phyloP scores from a whole-genome alignment of 2,113 vertebrate genomes.

The Platysternon megacephalum region DNA sequence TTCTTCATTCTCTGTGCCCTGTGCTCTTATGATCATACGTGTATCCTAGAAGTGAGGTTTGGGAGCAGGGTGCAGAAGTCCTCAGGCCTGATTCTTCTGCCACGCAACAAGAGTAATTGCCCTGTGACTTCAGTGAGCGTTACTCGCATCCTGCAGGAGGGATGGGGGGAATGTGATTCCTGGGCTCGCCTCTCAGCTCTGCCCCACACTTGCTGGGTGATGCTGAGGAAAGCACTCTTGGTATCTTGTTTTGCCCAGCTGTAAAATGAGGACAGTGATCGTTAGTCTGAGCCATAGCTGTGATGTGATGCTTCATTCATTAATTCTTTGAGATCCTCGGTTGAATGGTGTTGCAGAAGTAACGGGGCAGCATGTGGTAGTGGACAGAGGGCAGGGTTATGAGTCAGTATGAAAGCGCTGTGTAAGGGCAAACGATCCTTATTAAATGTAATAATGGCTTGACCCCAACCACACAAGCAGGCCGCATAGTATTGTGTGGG shows the following conservation, averaged over 20 bases:
- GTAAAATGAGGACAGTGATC: neutral
- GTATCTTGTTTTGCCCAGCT: neutral
- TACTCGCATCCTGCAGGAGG: neutral
- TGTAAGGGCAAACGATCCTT: neutral
- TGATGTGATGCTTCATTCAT: neutral
- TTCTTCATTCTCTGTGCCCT: neutral
- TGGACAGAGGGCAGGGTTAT: neutral
- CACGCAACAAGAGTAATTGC: neutral
- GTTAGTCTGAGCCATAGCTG: neutral
- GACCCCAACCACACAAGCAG: neutral
- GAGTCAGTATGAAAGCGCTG: neutral
- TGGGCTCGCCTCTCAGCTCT: neutral
- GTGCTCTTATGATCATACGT: neutral
- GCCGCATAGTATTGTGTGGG: neutral
- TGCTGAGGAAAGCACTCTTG: neutral
- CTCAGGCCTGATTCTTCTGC: neutral
- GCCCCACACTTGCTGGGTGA: neutral
- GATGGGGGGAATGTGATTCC: neutral
- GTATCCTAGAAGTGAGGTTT: neutral
- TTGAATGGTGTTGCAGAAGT: neutral
- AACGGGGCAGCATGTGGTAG: neutral
- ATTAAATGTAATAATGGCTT: neutral
- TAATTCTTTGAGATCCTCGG: neutral
- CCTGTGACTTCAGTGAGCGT: neutral
- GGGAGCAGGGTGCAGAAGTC: neutral